A percentile compares a stretch with the other conserved stretches of the same genome.
Conservation (phyloP, 2,888 invertebrate genomes). For the Alcis repandata region DNA sequence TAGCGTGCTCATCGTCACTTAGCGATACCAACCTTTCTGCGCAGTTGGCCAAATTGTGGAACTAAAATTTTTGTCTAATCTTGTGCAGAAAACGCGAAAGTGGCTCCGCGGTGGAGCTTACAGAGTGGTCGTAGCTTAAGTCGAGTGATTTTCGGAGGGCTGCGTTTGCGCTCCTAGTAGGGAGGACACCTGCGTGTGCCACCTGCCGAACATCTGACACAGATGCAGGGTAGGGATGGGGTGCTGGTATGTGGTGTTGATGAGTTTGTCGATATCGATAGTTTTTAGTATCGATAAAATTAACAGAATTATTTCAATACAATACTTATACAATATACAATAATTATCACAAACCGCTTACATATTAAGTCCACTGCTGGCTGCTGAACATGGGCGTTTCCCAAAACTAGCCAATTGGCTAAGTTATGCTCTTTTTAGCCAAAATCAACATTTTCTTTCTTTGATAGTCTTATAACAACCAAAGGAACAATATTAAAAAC, state of each 20-base stretch:
- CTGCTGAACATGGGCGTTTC: too few species aligned
- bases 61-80: background rate
- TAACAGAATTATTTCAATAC: background rate
- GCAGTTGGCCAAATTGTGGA: background rate
- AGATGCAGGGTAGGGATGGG: conserved; percentile 76
- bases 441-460: too few species aligned
- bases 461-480: too few species aligned
- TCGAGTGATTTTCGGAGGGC: conserved; percentile 74
- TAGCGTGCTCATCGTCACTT: conserved; percentile 10
- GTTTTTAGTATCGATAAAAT: conserved; percentile 12
- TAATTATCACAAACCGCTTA: too few species aligned
- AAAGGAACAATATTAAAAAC: too few species aligned
- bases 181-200: conserved; percentile 79
- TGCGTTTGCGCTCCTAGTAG: conserved; percentile 70
- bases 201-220: conserved; percentile 85
- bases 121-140: too few species aligned
- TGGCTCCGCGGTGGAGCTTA: background rate
- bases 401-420: too few species aligned
- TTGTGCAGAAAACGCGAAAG: background rate
- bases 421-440: too few species aligned
- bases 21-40: background rate
- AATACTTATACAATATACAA: too few species aligned
- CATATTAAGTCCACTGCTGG: too few species aligned
- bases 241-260: conserved; percentile 33
- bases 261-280: conserved; percentile 44